phyloP scores from a whole-genome alignment of 2,888 invertebrate genomes.

The Drosophila prostipennis region DNA sequence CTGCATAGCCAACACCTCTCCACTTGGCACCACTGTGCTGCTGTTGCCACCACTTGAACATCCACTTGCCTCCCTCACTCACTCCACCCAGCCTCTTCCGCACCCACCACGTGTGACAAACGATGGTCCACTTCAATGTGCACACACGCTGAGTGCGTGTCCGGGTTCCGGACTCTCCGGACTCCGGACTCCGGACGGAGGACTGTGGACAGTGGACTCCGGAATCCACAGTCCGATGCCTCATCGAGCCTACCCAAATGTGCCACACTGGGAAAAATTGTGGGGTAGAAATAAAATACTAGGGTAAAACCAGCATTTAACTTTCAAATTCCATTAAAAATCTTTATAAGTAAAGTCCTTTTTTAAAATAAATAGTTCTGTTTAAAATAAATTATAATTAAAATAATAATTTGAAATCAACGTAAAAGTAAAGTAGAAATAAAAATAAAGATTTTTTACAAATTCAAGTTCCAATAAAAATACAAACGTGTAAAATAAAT shows the following conservation, averaged over 20 bases:
- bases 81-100: constrained; percentile 2
- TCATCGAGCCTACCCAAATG: constrained; percentile 22
- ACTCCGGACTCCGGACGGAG: background rate
- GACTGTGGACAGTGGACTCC: constrained; percentile 14
- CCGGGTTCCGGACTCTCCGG: constrained; percentile 29
- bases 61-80: too few relatives aligned
- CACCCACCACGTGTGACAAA: constrained; percentile 66
- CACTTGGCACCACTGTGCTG: constrained; percentile 24
- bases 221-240: constrained; percentile 15
- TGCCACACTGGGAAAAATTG: background rate
- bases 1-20: constrained; percentile 31
- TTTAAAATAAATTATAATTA: too few relatives aligned
- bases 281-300: too few relatives aligned
- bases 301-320: too few relatives aligned
- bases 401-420: too few relatives aligned
- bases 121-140: constrained; percentile 66
- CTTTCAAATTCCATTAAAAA: too few relatives aligned
- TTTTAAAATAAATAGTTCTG: too few relatives aligned
- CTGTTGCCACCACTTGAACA: background rate
- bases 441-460: too few relatives aligned
- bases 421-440: too few relatives aligned
- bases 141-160: constrained; percentile 52
- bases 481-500: too few relatives aligned
- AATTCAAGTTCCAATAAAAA: too few relatives aligned
- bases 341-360: too few relatives aligned